These are phyloP conservation scores for Premnoplex brunnescens DNA, from an alignment of 2,797 vertebrate species.

Conservation along the genomic window DNA sequence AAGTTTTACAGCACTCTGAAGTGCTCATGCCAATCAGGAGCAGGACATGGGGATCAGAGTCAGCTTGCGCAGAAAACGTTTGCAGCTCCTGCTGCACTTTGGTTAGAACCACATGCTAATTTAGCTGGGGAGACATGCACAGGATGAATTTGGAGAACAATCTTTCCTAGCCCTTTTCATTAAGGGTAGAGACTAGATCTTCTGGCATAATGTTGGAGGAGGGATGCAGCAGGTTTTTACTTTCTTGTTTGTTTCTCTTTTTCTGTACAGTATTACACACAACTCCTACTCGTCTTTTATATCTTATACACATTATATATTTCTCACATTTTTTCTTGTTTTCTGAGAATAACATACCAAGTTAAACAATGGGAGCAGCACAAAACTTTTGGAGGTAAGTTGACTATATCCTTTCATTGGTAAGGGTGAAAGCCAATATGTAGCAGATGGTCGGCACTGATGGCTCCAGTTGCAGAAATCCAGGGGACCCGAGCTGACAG, in stretches of 20 bases:
- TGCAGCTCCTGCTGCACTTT: background rate
- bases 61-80: background rate
- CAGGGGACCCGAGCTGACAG: background rate
- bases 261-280: background rate
- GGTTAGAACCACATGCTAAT: background rate
- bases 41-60: background rate
- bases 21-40: background rate
- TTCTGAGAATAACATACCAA: background rate
- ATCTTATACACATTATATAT: background rate
- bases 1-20: background rate
- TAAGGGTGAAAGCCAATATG: constrained; percentile 81
- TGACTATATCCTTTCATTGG: constrained; percentile 67
- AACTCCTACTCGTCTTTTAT: background rate
- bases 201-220: background rate
- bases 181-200: background rate
- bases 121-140: background rate
- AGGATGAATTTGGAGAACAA: background rate
- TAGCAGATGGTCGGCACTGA: constrained; percentile 60
- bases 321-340: background rate
- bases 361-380: background rate
- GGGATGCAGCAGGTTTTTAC: background rate
- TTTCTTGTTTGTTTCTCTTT: background rate
- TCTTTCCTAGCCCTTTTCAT: background rate
- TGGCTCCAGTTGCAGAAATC: background rate
- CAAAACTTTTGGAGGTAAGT: background rate